Base-by-base conservation (phyloP, 2,113 vertebrate genomes). In the Colius striatus region DNA sequence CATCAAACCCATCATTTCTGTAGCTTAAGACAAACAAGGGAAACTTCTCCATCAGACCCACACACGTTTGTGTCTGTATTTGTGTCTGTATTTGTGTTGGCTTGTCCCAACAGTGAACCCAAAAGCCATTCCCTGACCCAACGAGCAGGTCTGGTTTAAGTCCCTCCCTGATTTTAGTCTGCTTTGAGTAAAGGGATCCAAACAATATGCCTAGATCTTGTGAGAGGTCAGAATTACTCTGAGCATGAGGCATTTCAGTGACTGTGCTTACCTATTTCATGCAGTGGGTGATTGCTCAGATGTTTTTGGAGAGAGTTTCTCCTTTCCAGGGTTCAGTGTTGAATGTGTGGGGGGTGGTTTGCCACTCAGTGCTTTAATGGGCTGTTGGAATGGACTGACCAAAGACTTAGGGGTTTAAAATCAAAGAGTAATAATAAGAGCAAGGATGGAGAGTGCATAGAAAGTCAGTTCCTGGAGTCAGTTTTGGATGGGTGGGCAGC, bases 1-100 rank as follows among this genome's bases (percentile, higher is more conserved):
- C 65, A 41, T 65, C 55, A 57, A 92, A 95, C 29, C 36, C 63
- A 86, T 55, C 43, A 50, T 86, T 84, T 77, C 16, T 71, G 12
- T 61, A 25, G 32, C 29, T 41, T 54, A 43, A 62, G 67, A 50
- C 50, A 76, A 91, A 41, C 54, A 36, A 30, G 29, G 43, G 47
- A 32, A 61, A 36, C 78, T 80, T 81, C 36, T 65, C 23, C 50
- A 10, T 2, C 6, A 65, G 66, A 70, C 10, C 34, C 34, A 0
- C 0, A 0, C 2, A 11, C 32, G 23, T 45, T 68, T 47, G 17
- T 62, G 36, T 62, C 75, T 82, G 9, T 75, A 5, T 88, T 80
- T 90, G 54, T 22, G 38, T 41, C 38, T 41, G 38, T 41, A n/a
- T n/a, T n/a, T n/a, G n/a, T n/a, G n/a, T n/a, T n/a, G n/a, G n/a